A percentile compares a stretch with the other conserved stretches of the same genome.
These are phyloP conservation scores for Vidua macroura DNA, from an alignment of 2,113 vertebrate species.

Conservation along the genomic window DNA sequence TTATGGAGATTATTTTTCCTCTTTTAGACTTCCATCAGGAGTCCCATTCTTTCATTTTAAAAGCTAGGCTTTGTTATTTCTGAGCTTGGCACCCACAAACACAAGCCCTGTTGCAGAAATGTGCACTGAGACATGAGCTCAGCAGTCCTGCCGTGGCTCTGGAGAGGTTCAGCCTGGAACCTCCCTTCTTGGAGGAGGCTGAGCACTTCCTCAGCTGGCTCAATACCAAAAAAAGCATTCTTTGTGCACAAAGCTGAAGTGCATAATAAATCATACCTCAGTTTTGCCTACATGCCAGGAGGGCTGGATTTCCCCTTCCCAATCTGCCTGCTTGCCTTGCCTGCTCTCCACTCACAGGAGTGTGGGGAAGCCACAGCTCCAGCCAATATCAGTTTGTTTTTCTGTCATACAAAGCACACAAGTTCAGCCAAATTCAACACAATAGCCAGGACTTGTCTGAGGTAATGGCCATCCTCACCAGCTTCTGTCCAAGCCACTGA, in stretches of 20 bases:
- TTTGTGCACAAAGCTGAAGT: not conserved
- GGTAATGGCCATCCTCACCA: rapidly evolving
- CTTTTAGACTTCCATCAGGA: not conserved
- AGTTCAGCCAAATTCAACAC: rapidly evolving
- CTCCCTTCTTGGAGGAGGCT: not conserved
- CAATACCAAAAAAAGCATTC: not conserved
- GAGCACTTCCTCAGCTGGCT: not conserved
- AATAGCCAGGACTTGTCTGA: not conserved
- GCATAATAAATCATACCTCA: not conserved
- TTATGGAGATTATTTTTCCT: not conserved
- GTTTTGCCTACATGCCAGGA: not conserved
- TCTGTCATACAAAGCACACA: not conserved
- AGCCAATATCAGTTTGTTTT: not conserved
- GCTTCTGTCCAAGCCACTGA: rapidly evolving
- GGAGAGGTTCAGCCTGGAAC: not conserved
- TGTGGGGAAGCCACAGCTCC: not conserved
- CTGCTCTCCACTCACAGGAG: not conserved
- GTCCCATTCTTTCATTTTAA: not conserved
- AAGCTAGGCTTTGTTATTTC: not conserved
- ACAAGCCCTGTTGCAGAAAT: not conserved
- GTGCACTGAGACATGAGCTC: rapidly evolving
- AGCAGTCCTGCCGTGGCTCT: not conserved
- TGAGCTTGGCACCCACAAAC: not conserved
- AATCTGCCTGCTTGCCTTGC: not conserved
- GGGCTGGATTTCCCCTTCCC: not conserved